phyloP scores from a whole-genome alignment of 2,797 vertebrate species.

The Falco berigora region DNA sequence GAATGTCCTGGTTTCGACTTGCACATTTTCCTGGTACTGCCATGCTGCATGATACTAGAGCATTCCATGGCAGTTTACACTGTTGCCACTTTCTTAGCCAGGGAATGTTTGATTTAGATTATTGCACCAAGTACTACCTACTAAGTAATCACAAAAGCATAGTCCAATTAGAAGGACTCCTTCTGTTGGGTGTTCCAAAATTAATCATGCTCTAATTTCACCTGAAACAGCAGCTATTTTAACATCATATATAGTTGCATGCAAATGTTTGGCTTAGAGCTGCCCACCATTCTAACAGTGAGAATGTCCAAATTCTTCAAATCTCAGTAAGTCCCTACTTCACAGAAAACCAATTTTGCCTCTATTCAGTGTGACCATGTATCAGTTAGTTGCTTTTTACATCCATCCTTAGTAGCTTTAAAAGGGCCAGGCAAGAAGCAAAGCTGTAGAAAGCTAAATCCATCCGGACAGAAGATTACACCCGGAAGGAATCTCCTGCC shows the following conservation, averaged over 20 bases:
- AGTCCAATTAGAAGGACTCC: neutral
- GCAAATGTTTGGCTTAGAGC: neutral
- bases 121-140: neutral
- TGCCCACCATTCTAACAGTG: neutral
- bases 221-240: neutral
- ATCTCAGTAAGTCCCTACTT: neutral
- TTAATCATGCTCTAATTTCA: neutral
- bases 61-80: neutral
- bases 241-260: neutral
- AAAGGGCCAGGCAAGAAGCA: neutral
- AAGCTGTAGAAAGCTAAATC: neutral
- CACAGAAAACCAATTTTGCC: neutral
- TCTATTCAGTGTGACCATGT: neutral
- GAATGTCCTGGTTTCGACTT: neutral
- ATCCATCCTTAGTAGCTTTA: neutral
- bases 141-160: neutral
- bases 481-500: neutral
- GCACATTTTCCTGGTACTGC: neutral
- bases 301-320: neutral
- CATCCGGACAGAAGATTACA: neutral
- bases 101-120: constrained; percentile 4
- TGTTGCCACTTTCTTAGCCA: neutral
- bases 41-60: neutral
- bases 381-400: neutral
- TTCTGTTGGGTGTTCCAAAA: neutral